Base-by-base conservation (phyloP, 2,888 invertebrate genomes). In the Copidosoma aretas region DNA sequence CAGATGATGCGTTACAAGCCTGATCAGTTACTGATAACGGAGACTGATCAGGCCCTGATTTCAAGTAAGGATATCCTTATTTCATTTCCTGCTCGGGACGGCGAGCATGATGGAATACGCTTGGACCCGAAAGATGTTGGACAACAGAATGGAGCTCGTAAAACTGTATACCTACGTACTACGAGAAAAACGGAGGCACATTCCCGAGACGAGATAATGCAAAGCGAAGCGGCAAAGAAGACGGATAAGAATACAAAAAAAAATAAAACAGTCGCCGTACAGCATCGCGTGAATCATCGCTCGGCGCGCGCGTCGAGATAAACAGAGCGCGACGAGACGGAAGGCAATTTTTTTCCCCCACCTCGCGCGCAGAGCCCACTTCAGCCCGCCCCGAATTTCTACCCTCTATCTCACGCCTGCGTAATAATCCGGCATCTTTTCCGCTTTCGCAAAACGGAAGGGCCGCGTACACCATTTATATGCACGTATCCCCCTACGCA, bases 301-400 rank as follows among this genome's bases (percentile, higher is more conserved):
- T 51, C 56, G 57, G 56, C 43, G 43, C 46, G 14, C 52, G 41
- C 46, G 21, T n/a, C n/a, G 17, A 65, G 64, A 66, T 69, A 69
- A 69, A 59, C 53, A 51, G 60, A 70, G 52, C 43, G 46, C 46
- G 60, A 52, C 51, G 39, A 54, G 54, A 24, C 46, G 49, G 57
- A 64, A 32, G 59, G 70, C 51, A 67, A 62, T 66, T 70, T 67
- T 60, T 68, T 52, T 46, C 12, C 12, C 2, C 12, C 12, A 1
- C 8, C 43, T 46, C 43, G 8, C 17, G 43, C 17, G 43, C 57
- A 46, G 24, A 51, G 39, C 52, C 54, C 41, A 60, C 61, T 66
- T 68, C 41, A 59, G 22, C 24, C 53, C 51, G 41, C 22, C 24
- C n/a, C 24, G 10, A 14, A 43, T 25, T 66, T 4, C 19, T 22